Percentiles rank a stretch among this genome's conserved stretches.
Evolutionary conservation across 2,113 vertebrate species (phyloP).

Genomic region (Tetrax tetrax): DNA sequence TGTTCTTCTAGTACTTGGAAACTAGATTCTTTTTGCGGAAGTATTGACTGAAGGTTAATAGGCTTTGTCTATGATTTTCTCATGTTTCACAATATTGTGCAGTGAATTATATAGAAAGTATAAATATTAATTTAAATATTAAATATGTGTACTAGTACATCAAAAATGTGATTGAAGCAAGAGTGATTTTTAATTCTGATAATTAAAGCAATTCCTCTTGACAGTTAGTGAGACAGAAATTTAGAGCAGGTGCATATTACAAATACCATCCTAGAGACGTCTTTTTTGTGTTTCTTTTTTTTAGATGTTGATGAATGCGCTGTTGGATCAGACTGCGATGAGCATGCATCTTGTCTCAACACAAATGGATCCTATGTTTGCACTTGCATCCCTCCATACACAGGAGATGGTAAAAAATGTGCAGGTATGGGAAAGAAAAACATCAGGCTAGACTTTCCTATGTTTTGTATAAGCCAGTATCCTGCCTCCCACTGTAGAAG

Average conservation of each 20-base stretch:
- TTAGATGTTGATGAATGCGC: slow-evolving; percentile 95
- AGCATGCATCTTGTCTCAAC: slow-evolving; percentile 89
- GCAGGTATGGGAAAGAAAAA: slow-evolving; percentile 79
- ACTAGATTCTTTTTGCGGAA: background rate
- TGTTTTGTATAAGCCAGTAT: background rate
- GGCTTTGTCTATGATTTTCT: background rate
- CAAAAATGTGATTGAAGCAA: background rate
- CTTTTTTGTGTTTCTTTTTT: slow-evolving; percentile 1
- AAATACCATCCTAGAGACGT: background rate
- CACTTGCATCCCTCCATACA: slow-evolving; percentile 87
- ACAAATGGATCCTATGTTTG: slow-evolving; percentile 93
- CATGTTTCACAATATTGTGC: background rate
- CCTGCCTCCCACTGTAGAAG: background rate
- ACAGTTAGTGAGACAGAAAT: background rate
- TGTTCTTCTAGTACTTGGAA: background rate
- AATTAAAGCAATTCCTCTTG: background rate
- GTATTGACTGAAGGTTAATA: background rate
- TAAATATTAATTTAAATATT: background rate
- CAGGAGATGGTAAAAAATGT: slow-evolving; percentile 92
- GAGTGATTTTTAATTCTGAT: background rate
- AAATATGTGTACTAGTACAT: background rate
- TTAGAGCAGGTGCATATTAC: background rate
- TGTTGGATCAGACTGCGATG: slow-evolving; percentile 90
- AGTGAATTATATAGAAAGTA: background rate
- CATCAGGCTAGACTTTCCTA: background rate